These are phyloP conservation scores for Acrocephalus kingi DNA, from an alignment of 2,113 vertebrate species.

Conservation along the genomic window DNA sequence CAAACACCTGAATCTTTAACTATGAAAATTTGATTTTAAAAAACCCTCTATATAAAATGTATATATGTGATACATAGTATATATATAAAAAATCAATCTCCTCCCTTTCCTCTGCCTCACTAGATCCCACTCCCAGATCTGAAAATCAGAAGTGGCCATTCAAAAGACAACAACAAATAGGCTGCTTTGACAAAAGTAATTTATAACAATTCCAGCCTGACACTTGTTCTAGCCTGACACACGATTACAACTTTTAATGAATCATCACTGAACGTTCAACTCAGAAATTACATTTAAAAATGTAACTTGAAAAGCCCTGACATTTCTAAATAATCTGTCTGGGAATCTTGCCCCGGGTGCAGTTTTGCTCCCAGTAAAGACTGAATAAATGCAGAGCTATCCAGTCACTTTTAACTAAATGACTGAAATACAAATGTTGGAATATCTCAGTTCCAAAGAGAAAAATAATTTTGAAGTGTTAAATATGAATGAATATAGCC, in stretches of 20 bases:
- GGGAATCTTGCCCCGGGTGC: constrained; percentile 22
- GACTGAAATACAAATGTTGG: not conserved
- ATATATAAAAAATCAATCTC: not conserved
- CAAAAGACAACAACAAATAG: not conserved
- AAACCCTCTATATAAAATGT: not conserved
- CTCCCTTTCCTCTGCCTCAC: not conserved
- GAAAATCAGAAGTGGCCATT: not conserved
- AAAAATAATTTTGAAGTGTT: not conserved
- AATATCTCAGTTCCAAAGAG: not conserved
- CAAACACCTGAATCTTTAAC: not conserved
- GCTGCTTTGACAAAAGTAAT: not conserved
- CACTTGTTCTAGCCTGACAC: not conserved
- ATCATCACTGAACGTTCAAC: not conserved
- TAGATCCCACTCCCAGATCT: not conserved
- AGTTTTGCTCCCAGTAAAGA: not conserved
- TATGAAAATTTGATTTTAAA: not conserved
- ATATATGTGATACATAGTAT: not conserved
- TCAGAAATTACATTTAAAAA: constrained; percentile 11
- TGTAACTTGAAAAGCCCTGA: not conserved
- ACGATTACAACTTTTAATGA: not conserved
- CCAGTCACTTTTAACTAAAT: not conserved
- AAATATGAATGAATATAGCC: not conserved
- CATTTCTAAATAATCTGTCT: constrained; percentile 40
- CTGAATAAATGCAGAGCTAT: not conserved
- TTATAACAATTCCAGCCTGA: not conserved